Percentiles rank a stretch among this genome's conserved stretches.
Conservation (phyloP, 1,140 invertebrate genomes). For the Battus philenor region DNA sequence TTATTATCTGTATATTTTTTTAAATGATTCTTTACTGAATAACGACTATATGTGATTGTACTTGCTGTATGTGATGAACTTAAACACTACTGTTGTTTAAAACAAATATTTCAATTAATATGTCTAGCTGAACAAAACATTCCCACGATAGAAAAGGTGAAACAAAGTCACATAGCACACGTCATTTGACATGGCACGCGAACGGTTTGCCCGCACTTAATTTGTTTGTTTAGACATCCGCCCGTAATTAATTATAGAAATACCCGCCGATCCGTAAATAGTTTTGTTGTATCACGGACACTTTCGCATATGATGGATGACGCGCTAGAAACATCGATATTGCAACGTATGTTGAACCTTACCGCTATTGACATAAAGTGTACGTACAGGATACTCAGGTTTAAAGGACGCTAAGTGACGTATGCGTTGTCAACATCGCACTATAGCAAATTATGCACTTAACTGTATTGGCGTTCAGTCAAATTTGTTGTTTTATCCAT, state of each 20-base stretch:
- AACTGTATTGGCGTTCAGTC: conserved; percentile 26
- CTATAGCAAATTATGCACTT: conserved; percentile 33
- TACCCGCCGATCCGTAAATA: conserved; percentile 17
- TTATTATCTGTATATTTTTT: too few species aligned
- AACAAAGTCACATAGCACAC: background rate
- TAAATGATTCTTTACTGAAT: too few species aligned
- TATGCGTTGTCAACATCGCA: conserved; percentile 23
- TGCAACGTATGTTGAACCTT: background rate
- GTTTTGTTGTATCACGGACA: conserved; percentile 23
- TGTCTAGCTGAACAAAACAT: too few species aligned
- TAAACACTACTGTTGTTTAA: too few species aligned
- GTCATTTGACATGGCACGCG: background rate
- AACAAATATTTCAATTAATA: too few species aligned
- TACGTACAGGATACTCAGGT: conserved; percentile 5
- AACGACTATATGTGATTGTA: too few species aligned
- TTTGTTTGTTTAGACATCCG: conserved; percentile 26
- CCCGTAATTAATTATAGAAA: conserved; percentile 22
- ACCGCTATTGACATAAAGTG: conserved; percentile 3
- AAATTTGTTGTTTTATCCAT: conserved; percentile 24
- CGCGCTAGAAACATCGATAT: conserved; percentile 5
- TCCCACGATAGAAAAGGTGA: background rate
- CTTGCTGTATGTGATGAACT: too few species aligned
- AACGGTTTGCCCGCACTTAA: conserved; percentile 9
- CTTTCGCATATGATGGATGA: conserved; percentile 33
- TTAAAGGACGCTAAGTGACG: conserved; percentile 12